phyloP scores from a whole-genome alignment of 2,113 vertebrate genomes.

The Phaethornis superciliosus region DNA sequence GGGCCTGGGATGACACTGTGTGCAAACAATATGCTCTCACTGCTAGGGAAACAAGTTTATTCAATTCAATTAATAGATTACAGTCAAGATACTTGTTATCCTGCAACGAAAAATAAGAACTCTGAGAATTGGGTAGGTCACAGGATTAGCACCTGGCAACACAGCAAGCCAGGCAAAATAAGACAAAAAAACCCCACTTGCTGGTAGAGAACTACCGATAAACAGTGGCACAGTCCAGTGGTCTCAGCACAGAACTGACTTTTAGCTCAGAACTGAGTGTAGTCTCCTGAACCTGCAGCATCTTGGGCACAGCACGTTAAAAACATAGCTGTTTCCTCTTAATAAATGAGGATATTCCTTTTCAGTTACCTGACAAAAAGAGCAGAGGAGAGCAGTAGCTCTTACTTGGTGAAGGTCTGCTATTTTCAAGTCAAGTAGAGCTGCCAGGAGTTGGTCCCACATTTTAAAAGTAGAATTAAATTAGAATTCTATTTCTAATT shows the following conservation, averaged over 20 bases:
- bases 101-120: slow-evolving; percentile 80
- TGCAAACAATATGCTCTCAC: slow-evolving; percentile 88
- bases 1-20: slow-evolving; percentile 90
- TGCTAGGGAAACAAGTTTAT: slow-evolving; percentile 94
- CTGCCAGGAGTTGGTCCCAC: neutral
- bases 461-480: neutral
- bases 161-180: slow-evolving; percentile 28
- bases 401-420: neutral
- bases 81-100: slow-evolving; percentile 90
- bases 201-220: neutral
- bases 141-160: slow-evolving; percentile 72
- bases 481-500: neutral
- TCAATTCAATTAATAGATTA: slow-evolving; percentile 99
- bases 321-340: neutral
- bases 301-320: neutral
- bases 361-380: neutral
- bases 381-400: neutral
- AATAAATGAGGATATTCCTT: neutral
- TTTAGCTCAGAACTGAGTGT: neutral
- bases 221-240: neutral
- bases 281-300: neutral
- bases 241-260: neutral
- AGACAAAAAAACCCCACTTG: neutral
- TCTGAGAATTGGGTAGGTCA: slow-evolving; percentile 76
- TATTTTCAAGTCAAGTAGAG: neutral